These are phyloP conservation scores for Aleiodes sp. DNA, from an alignment of 1,140 invertebrate genomes.

Conservation along the genomic window DNA sequence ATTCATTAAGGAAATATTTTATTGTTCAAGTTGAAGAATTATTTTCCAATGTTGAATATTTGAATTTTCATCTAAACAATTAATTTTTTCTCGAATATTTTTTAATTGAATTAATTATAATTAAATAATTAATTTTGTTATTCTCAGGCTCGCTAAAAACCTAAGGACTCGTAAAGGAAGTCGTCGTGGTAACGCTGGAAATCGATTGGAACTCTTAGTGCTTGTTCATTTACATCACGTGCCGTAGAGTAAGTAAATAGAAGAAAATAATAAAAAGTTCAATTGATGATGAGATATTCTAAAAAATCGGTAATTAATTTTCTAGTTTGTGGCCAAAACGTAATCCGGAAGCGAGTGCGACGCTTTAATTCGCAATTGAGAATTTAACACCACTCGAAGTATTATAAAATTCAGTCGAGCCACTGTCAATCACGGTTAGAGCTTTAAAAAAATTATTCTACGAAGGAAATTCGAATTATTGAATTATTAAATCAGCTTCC, in stretches of 20 bases:
- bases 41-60: no score
- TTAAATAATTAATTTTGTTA: background rate
- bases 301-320: no score
- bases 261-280: background rate
- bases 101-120: no score
- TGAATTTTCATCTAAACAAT: no score
- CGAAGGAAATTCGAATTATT: conserved; percentile 22
- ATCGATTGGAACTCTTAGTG: conserved; percentile 80
- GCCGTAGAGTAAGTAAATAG: conserved; percentile 70
- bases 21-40: background rate
- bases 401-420: conserved; percentile 31
- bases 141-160: conserved; percentile 76
- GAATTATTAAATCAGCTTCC: background rate
- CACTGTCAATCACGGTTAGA: conserved; percentile 34
- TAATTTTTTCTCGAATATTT: no score
- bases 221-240: conserved; percentile 84
- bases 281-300: background rate
- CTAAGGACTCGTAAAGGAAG: conserved; percentile 78
- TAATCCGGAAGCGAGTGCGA: background rate
- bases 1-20: background rate
- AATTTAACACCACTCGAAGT: conserved; percentile 1
- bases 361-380: conserved; percentile 6
- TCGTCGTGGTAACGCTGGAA: conserved; percentile 79
- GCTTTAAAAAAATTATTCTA: conserved; percentile 2
- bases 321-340: background rate